Conservation (phyloP, 1,140 invertebrate species). For the Vollenhovia emeryi region DNA sequence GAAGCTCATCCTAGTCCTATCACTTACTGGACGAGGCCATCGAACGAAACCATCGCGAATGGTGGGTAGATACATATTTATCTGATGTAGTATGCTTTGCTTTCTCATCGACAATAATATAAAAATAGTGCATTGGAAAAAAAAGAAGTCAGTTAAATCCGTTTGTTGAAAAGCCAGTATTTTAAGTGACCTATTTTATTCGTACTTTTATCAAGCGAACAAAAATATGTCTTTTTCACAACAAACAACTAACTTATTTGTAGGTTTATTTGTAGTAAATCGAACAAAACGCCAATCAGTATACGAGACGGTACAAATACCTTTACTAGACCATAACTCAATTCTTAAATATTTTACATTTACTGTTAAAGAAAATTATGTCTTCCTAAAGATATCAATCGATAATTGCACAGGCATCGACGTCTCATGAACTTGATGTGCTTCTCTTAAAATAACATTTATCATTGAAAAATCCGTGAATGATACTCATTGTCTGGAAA, state of each 20-base stretch:
- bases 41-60: conserved; percentile 82
- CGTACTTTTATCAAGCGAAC: not conserved
- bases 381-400: not conserved
- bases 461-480: not conserved
- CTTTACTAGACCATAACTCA: not conserved
- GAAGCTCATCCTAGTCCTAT: conserved; percentile 87
- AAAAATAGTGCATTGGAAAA: not conserved
- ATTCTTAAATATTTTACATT: not conserved
- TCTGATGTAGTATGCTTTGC: not conserved
- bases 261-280: not conserved
- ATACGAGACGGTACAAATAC: not conserved
- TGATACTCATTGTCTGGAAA: not conserved
- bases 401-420: not conserved
- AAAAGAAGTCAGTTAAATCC: not conserved
- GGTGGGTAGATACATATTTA: conserved; percentile 71
- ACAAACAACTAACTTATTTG: not conserved
- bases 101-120: not conserved
- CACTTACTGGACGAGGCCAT: conserved; percentile 86
- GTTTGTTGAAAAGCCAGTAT: not conserved
- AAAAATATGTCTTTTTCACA: not conserved
- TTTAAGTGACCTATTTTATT: not conserved
- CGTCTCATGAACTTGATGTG: not conserved
- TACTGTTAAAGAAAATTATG: not conserved
- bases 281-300: not conserved
- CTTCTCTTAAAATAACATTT: not conserved